phyloP scores from a whole-genome alignment of 2,888 invertebrate species.

The Hirtodrosophila duncani region DNA sequence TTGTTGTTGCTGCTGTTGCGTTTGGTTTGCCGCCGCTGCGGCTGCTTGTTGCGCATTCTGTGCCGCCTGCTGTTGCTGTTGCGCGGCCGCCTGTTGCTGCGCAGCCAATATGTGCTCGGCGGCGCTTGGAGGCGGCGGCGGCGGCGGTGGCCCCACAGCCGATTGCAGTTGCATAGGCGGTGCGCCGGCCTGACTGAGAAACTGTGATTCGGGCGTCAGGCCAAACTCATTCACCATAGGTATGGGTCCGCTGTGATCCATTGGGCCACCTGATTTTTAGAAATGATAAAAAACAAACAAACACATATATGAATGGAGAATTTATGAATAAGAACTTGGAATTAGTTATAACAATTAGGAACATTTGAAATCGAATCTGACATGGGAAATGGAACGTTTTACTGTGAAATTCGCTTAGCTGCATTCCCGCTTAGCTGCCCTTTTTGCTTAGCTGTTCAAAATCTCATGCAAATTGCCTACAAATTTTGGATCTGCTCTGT shows the following conservation, averaged over 20 bases:
- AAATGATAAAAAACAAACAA: too few species aligned
- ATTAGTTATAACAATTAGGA: too few species aligned
- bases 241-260: constrained; percentile 84
- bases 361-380: too few species aligned
- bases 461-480: too few species aligned
- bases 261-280: constrained; percentile 82
- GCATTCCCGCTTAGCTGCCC: too few species aligned
- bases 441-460: too few species aligned
- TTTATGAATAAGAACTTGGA: too few species aligned
- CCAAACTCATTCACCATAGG: constrained; percentile 89
- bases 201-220: constrained; percentile 83
- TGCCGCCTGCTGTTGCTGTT: constrained; percentile 66
- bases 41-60: constrained; percentile 75
- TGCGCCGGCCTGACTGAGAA: constrained; percentile 79
- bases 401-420: too few species aligned
- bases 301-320: too few species aligned
- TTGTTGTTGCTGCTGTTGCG: constrained; percentile 53
- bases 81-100: constrained; percentile 67
- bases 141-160: constrained; percentile 80
- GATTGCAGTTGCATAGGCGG: constrained; percentile 77
- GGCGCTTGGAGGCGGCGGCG: constrained; percentile 78
- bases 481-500: too few species aligned
- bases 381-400: too few species aligned
- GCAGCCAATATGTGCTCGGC: constrained; percentile 73
- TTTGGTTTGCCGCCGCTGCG: constrained; percentile 40